Percentiles rank a stretch among this genome's conserved stretches.
These are phyloP conservation scores for Portunus trituberculatus DNA, from an alignment of 1,140 invertebrate species.

Conservation along the genomic window DNA sequence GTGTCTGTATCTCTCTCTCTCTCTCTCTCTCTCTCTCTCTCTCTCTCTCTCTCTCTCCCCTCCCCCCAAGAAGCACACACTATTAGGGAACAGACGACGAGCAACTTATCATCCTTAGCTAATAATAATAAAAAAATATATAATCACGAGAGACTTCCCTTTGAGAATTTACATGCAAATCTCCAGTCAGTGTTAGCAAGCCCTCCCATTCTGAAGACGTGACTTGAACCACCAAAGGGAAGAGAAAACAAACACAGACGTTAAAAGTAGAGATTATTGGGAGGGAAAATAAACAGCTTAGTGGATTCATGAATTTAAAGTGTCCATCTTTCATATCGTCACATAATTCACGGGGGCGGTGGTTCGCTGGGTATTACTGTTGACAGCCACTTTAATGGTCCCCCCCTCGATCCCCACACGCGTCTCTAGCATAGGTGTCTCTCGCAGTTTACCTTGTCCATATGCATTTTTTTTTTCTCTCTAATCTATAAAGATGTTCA, in stretches of 20 bases:
- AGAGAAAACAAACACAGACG: background rate
- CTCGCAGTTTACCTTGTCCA: too few relatives aligned
- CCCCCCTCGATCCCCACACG: too few relatives aligned
- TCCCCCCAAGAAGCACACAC: too few relatives aligned
- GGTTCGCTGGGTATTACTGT: background rate
- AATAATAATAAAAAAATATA: too few relatives aligned
- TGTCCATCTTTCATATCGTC: background rate
- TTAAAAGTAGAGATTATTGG: background rate
- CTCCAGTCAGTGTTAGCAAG: background rate
- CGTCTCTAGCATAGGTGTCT: too few relatives aligned
- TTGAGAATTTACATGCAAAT: background rate
- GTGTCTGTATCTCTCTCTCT: background rate
- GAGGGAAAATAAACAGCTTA: background rate
- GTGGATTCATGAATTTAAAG: background rate
- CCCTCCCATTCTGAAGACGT: background rate
- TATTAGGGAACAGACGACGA: too few relatives aligned
- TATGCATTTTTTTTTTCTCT: too few relatives aligned
- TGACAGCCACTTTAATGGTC: background rate
- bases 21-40: background rate
- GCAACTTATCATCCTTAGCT: too few relatives aligned
- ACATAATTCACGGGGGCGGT: background rate
- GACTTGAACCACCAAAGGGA: background rate
- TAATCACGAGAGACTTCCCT: too few relatives aligned
- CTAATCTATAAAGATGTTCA: too few relatives aligned
- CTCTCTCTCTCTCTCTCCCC: background rate